These are phyloP conservation scores for Amblyjoppa proteus DNA, from an alignment of 2,888 invertebrate species.

Conservation along the genomic window DNA sequence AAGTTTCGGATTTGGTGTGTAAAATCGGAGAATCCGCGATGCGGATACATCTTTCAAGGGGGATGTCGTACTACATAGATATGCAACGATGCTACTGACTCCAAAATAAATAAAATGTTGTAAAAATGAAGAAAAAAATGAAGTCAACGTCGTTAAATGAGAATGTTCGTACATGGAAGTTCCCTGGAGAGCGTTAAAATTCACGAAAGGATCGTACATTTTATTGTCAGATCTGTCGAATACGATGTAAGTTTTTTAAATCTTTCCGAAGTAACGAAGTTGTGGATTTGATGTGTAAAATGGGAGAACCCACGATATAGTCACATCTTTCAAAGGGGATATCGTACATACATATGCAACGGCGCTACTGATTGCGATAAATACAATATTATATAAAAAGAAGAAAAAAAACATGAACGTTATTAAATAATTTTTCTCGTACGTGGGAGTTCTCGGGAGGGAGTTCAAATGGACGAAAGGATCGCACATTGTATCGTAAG, in stretches of 20 bases:
- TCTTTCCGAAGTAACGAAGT: background rate
- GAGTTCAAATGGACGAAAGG: background rate
- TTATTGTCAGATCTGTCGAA: too few relatives aligned
- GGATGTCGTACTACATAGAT: too few relatives aligned
- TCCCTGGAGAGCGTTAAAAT: too few relatives aligned
- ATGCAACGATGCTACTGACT: too few relatives aligned
- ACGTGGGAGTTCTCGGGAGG: background rate
- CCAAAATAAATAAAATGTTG: too few relatives aligned
- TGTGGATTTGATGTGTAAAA: background rate
- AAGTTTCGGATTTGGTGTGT: background rate
- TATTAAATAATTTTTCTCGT: background rate
- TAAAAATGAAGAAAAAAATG: too few relatives aligned
- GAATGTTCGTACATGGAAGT: too few relatives aligned
- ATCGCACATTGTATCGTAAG: background rate
- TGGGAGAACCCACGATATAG: background rate
- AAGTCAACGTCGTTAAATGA: too few relatives aligned
- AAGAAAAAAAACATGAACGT: background rate
- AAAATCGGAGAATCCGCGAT: too few relatives aligned
- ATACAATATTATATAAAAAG: background rate
- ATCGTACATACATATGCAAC: background rate
- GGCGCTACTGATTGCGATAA: constrained; percentile 13
- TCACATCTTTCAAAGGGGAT: background rate
- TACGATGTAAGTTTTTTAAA: background rate
- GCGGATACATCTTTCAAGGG: too few relatives aligned
- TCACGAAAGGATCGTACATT: too few relatives aligned